Evolutionary conservation across 2,113 vertebrate species (phyloP).

Genomic region (Calonectris borealis): DNA sequence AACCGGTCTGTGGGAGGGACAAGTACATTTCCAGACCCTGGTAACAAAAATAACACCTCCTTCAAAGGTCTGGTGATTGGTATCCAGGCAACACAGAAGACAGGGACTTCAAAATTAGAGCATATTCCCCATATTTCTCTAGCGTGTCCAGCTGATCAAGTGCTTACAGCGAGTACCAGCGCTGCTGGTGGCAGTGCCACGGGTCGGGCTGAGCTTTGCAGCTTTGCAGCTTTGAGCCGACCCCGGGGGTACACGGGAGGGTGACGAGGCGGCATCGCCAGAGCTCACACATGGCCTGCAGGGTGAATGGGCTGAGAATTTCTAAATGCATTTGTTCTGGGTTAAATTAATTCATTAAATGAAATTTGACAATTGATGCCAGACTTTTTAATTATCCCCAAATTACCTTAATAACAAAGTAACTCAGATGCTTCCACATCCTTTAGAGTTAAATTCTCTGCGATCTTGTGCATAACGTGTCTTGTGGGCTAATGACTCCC

Average conservation of each 20-base stretch:
- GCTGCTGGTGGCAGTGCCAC: background rate
- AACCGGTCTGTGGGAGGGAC: background rate
- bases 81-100: conserved; percentile 41
- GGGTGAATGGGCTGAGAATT: background rate
- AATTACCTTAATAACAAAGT: background rate
- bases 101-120: background rate
- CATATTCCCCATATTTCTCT: background rate
- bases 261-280: background rate
- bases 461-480: accelerated
- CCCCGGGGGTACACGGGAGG: background rate
- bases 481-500: background rate
- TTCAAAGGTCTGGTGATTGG: background rate
- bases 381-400: background rate
- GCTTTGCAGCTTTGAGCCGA: no score
- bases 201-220: background rate
- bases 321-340: background rate
- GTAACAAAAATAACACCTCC: conserved; percentile 9
- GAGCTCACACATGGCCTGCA: background rate
- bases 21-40: background rate
- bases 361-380: background rate
- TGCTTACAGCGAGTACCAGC: background rate
- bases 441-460: background rate
- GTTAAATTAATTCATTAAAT: background rate
- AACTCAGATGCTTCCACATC: background rate
- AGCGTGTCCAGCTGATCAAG: background rate